phyloP scores from a whole-genome alignment of 2,113 vertebrate species.

The Macquaria australasica region DNA sequence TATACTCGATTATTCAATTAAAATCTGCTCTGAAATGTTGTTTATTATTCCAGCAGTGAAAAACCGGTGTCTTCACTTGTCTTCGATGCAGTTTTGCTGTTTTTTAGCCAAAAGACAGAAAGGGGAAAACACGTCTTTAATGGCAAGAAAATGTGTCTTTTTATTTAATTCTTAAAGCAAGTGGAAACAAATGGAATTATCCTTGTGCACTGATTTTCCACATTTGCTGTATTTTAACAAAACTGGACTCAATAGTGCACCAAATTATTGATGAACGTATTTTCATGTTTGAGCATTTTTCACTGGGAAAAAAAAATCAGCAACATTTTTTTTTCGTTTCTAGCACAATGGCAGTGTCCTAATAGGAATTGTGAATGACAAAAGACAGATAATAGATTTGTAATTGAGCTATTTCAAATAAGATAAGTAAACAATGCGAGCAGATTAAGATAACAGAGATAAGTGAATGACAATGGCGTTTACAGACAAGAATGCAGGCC shows the following conservation, averaged over 20 bases:
- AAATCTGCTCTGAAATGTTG: not conserved
- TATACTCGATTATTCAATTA: not conserved
- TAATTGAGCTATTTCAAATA: constrained; percentile 78
- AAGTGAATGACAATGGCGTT: constrained; percentile 77
- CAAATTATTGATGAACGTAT: not conserved
- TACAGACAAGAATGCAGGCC: constrained; percentile 67
- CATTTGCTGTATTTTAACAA: not conserved
- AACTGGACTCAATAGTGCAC: not conserved
- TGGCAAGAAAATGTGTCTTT: not conserved
- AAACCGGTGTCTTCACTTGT: not conserved
- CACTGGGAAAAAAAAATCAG: not conserved
- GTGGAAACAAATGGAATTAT: not conserved
- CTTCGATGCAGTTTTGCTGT: not conserved
- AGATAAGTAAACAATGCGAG: constrained; percentile 72
- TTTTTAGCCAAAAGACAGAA: not conserved
- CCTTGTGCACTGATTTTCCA: not conserved
- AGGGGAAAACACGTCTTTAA: not conserved
- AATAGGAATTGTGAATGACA: constrained; percentile 71
- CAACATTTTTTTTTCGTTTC: not conserved
- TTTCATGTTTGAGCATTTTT: not conserved
- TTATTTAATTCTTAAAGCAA: not conserved
- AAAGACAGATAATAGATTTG: constrained; percentile 72
- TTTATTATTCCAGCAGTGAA: not conserved
- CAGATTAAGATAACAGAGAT: constrained; percentile 79
- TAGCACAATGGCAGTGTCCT: not conserved